A percentile compares a stretch with the other conserved stretches of the same genome.
Conservation (phyloP, 2,888 invertebrate species). For the Rugalucina vietnamica region DNA sequence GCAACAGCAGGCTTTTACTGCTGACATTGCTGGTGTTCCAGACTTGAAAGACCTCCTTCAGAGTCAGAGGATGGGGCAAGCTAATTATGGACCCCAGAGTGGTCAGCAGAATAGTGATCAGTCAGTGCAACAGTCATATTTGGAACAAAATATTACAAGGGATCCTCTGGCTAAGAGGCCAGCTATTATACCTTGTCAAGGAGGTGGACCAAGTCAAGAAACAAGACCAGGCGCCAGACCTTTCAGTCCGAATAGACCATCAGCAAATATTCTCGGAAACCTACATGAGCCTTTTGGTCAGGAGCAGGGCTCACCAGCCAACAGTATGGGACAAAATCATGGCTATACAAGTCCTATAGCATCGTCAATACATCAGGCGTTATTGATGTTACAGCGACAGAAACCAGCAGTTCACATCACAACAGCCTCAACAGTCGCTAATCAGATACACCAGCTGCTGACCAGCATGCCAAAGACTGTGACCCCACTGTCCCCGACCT, state of each 20-base stretch:
- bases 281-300: neutral
- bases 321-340: neutral
- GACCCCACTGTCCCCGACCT: neutral
- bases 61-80: neutral
- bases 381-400: constrained; percentile 16
- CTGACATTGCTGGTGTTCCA: constrained; percentile 53
- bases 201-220: neutral
- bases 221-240: neutral
- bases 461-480: constrained; percentile 55
- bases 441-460: constrained; percentile 81
- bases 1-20: neutral
- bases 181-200: constrained; percentile 3
- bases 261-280: neutral
- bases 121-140: neutral
- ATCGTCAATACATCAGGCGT: neutral
- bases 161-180: neutral
- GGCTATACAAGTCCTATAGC: neutral
- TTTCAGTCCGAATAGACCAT: constrained; percentile 1
- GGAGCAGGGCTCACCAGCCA: neutral
- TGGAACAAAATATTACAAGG: neutral
- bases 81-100: neutral
- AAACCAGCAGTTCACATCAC: constrained; percentile 71
- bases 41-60: constrained; percentile 68
- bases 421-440: constrained; percentile 68
- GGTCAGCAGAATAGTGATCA: neutral